Evolutionary conservation across 2,797 vertebrate species (phyloP).

Genomic region (Myotis vivesi): DNA sequence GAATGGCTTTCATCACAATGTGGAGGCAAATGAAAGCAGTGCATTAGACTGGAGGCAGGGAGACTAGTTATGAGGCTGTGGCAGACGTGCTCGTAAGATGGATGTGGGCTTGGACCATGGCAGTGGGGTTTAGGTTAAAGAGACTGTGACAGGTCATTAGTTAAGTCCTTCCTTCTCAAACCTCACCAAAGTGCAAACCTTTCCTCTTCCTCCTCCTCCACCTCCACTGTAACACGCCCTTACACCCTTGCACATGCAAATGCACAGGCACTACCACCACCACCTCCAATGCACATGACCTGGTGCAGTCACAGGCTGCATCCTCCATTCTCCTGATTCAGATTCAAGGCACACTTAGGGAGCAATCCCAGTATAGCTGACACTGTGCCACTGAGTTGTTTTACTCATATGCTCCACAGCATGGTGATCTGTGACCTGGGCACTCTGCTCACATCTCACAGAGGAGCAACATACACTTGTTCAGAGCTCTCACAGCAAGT

Average conservation of each 20-base stretch:
- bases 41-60: background rate
- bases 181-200: background rate
- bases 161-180: background rate
- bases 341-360: no score
- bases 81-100: background rate
- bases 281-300: background rate
- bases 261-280: background rate
- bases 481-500: background rate
- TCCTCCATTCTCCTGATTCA: background rate
- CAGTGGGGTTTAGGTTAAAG: background rate
- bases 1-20: background rate
- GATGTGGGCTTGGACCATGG: background rate
- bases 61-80: rapidly evolving
- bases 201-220: background rate
- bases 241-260: no score
- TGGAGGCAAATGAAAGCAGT: background rate
- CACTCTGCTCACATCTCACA: background rate
- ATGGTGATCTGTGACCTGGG: background rate
- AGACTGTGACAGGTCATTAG: background rate
- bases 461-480: background rate
- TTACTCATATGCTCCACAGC: background rate
- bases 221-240: no score
- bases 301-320: background rate
- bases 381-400: no score
- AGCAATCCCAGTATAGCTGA: background rate